A percentile compares a stretch with the other conserved stretches of the same genome.
Evolutionary conservation across 2,113 vertebrate species (phyloP).

Genomic region (Channa argus): DNA sequence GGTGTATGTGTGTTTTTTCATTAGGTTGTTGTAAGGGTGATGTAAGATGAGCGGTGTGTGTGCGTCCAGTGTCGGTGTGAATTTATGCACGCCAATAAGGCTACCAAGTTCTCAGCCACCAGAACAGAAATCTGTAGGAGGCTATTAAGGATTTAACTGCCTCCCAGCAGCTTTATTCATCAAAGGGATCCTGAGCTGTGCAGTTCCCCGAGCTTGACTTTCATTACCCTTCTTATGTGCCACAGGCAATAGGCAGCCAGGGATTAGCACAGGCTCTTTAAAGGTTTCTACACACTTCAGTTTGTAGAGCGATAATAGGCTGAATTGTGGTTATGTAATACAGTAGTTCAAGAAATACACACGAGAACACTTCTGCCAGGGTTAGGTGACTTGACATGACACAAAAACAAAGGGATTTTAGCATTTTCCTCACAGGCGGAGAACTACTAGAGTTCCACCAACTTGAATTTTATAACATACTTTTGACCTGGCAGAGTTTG

Average conservation of each 20-base stretch:
- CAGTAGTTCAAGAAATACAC: conserved; percentile 17
- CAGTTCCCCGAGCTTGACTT: conserved; percentile 64
- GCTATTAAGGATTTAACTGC: conserved; percentile 67
- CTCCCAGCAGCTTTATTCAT: conserved; percentile 74
- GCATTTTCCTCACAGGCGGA: background rate
- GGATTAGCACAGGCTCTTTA: conserved; percentile 64
- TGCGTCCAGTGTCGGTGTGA: conserved; percentile 11
- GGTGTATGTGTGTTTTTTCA: conserved; percentile 2
- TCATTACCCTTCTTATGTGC: conserved; percentile 67
- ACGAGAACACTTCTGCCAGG: conserved; percentile 12
- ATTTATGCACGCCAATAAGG: conserved; percentile 33
- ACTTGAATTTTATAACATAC: too few species aligned
- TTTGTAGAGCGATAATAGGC: conserved; percentile 47
- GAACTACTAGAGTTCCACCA: accelerated
- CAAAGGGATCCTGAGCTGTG: conserved; percentile 66
- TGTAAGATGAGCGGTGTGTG: conserved; percentile 1
- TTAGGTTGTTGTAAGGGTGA: background rate
- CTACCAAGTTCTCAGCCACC: conserved; percentile 55
- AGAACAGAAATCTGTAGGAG: conserved; percentile 55
- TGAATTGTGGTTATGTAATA: conserved; percentile 18
- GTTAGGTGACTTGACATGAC: conserved; percentile 3
- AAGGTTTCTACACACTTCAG: conserved; percentile 49
- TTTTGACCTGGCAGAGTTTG: too few species aligned
- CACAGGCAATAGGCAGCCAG: conserved; percentile 55
- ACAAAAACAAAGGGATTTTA: background rate